phyloP scores from a whole-genome alignment of 2,888 invertebrate species.

The Entomobrya multifasciata region DNA sequence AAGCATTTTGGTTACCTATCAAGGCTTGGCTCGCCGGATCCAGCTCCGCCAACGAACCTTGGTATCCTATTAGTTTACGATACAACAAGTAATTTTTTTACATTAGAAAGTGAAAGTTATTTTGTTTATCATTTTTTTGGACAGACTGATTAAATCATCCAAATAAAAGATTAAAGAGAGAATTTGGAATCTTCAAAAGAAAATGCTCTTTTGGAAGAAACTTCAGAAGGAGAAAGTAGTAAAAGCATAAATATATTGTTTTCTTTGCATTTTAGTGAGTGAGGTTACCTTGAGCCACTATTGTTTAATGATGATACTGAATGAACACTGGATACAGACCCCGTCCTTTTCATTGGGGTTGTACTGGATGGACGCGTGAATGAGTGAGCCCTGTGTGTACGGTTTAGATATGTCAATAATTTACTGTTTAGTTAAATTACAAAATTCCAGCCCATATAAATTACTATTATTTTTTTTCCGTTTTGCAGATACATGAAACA shows the following conservation, averaged over 20 bases:
- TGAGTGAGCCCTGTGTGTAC: conserved; percentile 77
- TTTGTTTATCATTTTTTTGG: not conserved
- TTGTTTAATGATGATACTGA: conserved; percentile 75
- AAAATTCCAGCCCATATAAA: not conserved
- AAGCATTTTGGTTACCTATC: conserved; percentile 69
- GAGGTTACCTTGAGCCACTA: conserved; percentile 75
- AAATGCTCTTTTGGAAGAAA: not conserved
- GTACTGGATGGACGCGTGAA: conserved; percentile 78
- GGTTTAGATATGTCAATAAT: conserved; percentile 17
- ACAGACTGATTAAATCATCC: not conserved
- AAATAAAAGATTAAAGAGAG: not conserved
- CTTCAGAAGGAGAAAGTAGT: not conserved
- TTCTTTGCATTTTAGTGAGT: not conserved
- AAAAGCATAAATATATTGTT: not conserved
- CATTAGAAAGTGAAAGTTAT: conserved; percentile 8
- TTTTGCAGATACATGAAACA: no score
- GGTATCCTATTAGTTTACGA: conserved; percentile 75
- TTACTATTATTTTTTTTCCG: no score
- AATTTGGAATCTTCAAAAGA: not conserved
- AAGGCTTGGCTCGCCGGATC: conserved; percentile 73
- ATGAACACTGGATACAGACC: conserved; percentile 77
- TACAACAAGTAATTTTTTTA: not conserved
- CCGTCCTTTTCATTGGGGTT: conserved; percentile 77
- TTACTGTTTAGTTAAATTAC: not conserved
- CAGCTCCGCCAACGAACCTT: conserved; percentile 77